Evolutionary conservation across 2,888 invertebrate genomes (phyloP).

Genomic region (Drosophila formosana): DNA sequence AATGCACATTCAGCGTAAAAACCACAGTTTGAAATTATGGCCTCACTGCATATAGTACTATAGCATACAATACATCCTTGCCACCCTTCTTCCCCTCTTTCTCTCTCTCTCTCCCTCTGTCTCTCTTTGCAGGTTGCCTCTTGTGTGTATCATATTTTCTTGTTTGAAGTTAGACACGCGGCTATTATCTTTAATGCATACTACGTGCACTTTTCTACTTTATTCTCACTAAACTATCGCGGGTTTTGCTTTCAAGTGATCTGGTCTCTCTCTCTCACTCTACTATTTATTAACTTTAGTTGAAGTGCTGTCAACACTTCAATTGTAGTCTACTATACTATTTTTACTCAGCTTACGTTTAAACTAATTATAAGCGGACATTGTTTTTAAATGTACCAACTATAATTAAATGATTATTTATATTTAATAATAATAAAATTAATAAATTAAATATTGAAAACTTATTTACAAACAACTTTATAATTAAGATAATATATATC

Average conservation of each 20-base stretch:
- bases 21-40: constrained; percentile 70
- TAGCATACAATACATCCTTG: not conserved
- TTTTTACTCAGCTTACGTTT: too few relatives aligned
- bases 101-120: not conserved
- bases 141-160: constrained; percentile 57
- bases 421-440: too few relatives aligned
- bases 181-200: constrained; percentile 66
- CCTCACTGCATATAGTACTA: constrained; percentile 41
- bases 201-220: constrained; percentile 48
- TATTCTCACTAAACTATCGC: constrained; percentile 17
- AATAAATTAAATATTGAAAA: too few relatives aligned
- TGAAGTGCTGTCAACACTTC: not conserved
- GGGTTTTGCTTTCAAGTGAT: constrained; percentile 7
- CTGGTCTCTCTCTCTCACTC: not conserved
- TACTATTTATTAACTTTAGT: not conserved
- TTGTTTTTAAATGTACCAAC: too few relatives aligned
- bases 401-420: too few relatives aligned
- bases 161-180: constrained; percentile 55
- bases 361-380: too few relatives aligned
- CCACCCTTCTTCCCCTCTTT: not conserved
- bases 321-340: not conserved
- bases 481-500: too few relatives aligned
- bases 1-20: constrained; percentile 75
- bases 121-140: constrained; percentile 13
- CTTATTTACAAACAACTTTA: too few relatives aligned